Evolutionary conservation across 64 coral and sea anemone genomes (phyloP).

Genomic region (Actinia tenebrosa): DNA sequence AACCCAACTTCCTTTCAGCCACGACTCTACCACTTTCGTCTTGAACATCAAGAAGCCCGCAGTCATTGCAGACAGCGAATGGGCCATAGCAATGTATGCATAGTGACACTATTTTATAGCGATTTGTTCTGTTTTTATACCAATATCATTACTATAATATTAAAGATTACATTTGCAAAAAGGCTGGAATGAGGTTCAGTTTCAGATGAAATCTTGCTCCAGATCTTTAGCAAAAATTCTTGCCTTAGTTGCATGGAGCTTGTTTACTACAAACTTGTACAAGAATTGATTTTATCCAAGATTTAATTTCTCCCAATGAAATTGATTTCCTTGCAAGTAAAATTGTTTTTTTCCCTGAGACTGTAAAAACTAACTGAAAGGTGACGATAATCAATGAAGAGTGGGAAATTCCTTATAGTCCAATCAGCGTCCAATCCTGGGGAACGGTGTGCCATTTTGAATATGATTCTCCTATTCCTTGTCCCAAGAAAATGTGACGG

Average conservation of each 20-base stretch:
- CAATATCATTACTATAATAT: not conserved
- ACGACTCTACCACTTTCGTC: slow-evolving; percentile 54
- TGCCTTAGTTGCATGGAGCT: too few relatives aligned
- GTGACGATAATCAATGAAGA: too few relatives aligned
- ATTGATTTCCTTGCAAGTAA: not conserved
- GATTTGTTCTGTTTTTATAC: not conserved
- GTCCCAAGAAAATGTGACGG: too few relatives aligned
- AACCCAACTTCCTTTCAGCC: slow-evolving; percentile 51
- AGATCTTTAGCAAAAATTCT: not conserved
- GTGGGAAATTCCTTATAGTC: too few relatives aligned
- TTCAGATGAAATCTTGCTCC: not conserved
- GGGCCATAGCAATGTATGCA: slow-evolving; percentile 88
- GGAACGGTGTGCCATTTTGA: too few relatives aligned
- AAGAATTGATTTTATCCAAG: too few relatives aligned
- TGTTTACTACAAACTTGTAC: too few relatives aligned
- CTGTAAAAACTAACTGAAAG: too few relatives aligned
- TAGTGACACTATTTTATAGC: slow-evolving; percentile 27
- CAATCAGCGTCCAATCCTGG: too few relatives aligned
- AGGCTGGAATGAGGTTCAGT: not conserved
- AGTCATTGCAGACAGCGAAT: slow-evolving; percentile 74
- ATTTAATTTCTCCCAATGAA: not conserved
- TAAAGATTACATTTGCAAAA: not conserved
- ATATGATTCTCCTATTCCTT: too few relatives aligned
- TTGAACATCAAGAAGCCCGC: slow-evolving; percentile 95
- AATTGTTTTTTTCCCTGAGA: too few relatives aligned